These are phyloP conservation scores for Cordilura impudica DNA, from an alignment of 2,888 invertebrate genomes.

Conservation along the genomic window DNA sequence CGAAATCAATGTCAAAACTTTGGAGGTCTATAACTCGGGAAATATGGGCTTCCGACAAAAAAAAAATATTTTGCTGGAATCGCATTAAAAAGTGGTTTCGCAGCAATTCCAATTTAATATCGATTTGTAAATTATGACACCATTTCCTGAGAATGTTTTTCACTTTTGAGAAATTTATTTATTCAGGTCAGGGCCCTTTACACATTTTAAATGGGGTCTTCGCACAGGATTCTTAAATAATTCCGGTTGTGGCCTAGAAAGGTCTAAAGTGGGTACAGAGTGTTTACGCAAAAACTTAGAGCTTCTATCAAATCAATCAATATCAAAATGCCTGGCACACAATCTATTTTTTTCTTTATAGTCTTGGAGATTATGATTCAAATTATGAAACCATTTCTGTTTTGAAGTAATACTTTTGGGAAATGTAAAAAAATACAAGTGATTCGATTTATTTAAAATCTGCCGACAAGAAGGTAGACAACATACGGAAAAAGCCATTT, in stretches of 20 bases:
- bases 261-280: constrained; percentile 45
- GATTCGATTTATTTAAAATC: constrained; percentile 45
- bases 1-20: too few relatives aligned
- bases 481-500: constrained; percentile 61
- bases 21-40: too few relatives aligned
- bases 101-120: constrained; percentile 20
- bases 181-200: constrained; percentile 12
- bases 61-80: too few relatives aligned
- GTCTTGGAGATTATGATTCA: constrained; percentile 19
- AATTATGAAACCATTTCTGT: constrained; percentile 62
- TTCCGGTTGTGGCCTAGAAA: not conserved
- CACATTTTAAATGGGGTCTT: constrained; percentile 21
- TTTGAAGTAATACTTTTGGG: constrained; percentile 63
- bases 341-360: constrained; percentile 50
- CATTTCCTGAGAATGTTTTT: constrained; percentile 66
- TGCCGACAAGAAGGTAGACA: constrained; percentile 66
- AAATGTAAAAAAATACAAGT: constrained; percentile 66
- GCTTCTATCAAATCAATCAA: constrained; percentile 40
- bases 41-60: too few relatives aligned
- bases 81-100: too few relatives aligned
- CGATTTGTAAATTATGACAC: constrained; percentile 69
- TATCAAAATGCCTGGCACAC: constrained; percentile 62
- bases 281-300: constrained; percentile 24
- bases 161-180: constrained; percentile 39
- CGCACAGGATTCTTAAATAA: constrained; percentile 40